Evolutionary conservation across 1,140 invertebrate genomes (phyloP), one percentile per base, ranked within the genome.

Genomic region (Leptinotarsa lineolata): DNA sequence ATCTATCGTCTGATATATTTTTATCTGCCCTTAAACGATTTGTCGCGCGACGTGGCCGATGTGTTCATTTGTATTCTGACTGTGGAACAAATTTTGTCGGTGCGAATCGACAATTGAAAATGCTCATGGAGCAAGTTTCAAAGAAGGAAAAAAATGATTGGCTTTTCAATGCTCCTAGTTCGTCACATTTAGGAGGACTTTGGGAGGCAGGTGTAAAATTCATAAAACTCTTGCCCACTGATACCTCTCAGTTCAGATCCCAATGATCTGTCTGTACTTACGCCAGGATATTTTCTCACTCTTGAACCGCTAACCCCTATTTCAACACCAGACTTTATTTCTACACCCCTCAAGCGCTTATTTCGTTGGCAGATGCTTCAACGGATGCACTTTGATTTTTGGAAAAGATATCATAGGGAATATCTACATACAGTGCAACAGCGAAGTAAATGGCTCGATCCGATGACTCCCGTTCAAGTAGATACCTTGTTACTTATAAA

Each of bases 61-160:
- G 70, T 13, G 39, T 22, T 0, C 70, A 73, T 12, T 71, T 83
- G 4, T 79, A 79, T 73, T 71, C 59, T 58, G 81, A 83, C 67
- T 72, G 74, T 65, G 81, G 78, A 0, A 79, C 76, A 4, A 82
- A 79, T 73, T 83, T 83, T 73, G 70, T 78, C 4, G 74, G 75
- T n/a, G 73, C 75, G 54, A 44, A 69, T 24, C 24, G 60, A 16
- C 0, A 76, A 48, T 48, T 82, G n/a, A n/a, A n/a, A n/a, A n/a
- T n/a, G n/a, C n/a, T n/a, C n/a, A n/a, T n/a, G 80, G 82, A 72
- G 72, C 71, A 11, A 74, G 80, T 16, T 69, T 84, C 8, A 85
- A 85, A n/a, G n/a, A n/a, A n/a, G n/a, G n/a, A n/a, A n/a, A n/a
- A n/a, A n/a, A n/a, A n/a, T n/a, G n/a, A n/a, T n/a, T n/a, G n/a